Percentiles rank a stretch among this genome's conserved stretches.
Evolutionary conservation across 2,113 vertebrate species (phyloP).

Genomic region (Mustelus asterias): DNA sequence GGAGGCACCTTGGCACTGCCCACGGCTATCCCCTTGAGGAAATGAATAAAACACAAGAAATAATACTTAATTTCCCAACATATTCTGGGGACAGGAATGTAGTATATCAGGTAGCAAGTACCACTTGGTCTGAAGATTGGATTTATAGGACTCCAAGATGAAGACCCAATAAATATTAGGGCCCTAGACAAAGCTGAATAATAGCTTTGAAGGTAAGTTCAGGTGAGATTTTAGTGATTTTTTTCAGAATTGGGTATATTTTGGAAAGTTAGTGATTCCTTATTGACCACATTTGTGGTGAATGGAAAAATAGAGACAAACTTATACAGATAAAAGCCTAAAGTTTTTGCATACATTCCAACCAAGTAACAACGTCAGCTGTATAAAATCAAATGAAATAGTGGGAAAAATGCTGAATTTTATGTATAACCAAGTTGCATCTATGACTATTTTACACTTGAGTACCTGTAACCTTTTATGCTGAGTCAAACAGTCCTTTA

Average conservation of each 20-base stretch:
- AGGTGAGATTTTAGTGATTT: not conserved
- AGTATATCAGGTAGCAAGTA: not conserved
- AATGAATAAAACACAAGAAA: not conserved
- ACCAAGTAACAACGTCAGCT: not conserved
- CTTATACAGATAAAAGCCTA: not conserved
- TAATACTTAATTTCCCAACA: not conserved
- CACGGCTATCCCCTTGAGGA: not conserved
- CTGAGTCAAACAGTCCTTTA: not conserved
- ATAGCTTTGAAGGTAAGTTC: not conserved
- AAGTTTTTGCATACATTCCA: not conserved
- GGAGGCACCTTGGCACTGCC: too few relatives aligned
- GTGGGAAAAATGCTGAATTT: not conserved
- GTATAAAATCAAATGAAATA: not conserved
- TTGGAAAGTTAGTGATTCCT: not conserved
- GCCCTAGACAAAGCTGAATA: not conserved
- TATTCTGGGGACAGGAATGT: not conserved
- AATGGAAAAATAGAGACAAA: not conserved
- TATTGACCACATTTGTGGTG: not conserved
- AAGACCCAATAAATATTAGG: not conserved
- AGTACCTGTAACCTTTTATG: not conserved
- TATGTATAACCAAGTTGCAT: not conserved
- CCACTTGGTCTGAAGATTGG: not conserved
- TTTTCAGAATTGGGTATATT: not conserved
- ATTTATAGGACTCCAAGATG: not conserved
- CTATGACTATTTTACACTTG: not conserved